phyloP scores from a whole-genome alignment of 2,888 invertebrate species.

The Agriopis leucophaearia region DNA sequence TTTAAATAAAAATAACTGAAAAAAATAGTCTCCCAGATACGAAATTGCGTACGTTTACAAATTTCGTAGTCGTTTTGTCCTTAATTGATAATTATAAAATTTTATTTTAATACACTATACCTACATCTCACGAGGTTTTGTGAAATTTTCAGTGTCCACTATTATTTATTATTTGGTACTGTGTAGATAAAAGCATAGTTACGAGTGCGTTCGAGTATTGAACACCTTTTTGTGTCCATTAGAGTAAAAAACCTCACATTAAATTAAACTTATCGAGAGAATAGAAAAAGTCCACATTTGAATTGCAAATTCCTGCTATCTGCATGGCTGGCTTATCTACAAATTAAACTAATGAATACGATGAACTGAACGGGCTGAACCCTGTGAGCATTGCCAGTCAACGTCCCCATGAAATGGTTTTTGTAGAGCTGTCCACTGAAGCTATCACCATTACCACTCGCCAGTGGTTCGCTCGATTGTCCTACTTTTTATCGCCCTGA shows the following conservation, averaged over 20 bases:
- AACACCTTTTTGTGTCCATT: neutral
- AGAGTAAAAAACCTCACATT: conserved; percentile 12
- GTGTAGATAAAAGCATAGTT: too few relatives aligned
- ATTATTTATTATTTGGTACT: too few relatives aligned
- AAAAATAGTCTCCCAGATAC: too few relatives aligned
- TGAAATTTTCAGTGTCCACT: too few relatives aligned
- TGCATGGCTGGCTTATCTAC: conserved; percentile 30
- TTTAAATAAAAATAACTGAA: too few relatives aligned
- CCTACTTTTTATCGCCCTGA: conserved; percentile 73
- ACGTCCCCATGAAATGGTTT: conserved; percentile 42
- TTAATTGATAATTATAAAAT: too few relatives aligned
- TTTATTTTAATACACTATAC: too few relatives aligned
- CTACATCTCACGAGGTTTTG: too few relatives aligned
- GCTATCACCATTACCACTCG: conserved; percentile 44
- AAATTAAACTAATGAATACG: conserved; percentile 39
- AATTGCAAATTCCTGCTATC: conserved; percentile 36
- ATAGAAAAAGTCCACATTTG: conserved; percentile 29
- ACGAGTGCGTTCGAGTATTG: too few relatives aligned
- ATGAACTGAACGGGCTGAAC: conserved; percentile 28
- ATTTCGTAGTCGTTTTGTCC: too few relatives aligned
- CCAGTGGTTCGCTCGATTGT: conserved; percentile 47
- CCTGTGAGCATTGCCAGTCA: conserved; percentile 39
- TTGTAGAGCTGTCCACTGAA: conserved; percentile 35
- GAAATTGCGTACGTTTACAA: too few relatives aligned
- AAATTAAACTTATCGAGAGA: conserved; percentile 31